Percentiles rank a stretch among this genome's conserved stretches.
These are phyloP conservation scores for Spongilla lacustris DNA, from an alignment of 37 sponge, comb jelly and placozoan genomes.

Conservation along the genomic window DNA sequence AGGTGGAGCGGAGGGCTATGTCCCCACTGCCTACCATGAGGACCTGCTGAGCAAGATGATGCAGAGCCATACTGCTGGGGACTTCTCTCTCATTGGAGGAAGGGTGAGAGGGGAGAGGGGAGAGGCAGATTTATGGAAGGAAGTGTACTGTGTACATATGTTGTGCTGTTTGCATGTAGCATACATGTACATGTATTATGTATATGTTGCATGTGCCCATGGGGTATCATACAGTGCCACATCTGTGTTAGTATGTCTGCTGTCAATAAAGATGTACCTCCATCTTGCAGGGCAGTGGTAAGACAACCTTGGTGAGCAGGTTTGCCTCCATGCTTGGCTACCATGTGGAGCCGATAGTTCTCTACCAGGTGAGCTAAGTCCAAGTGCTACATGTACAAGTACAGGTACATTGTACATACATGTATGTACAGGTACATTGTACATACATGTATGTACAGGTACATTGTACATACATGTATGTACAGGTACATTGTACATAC, in stretches of 20 bases:
- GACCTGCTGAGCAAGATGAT: constrained; percentile 61
- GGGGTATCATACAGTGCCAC: no score
- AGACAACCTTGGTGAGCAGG: constrained; percentile 57
- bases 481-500: no score
- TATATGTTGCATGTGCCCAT: no score
- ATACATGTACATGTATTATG: not conserved
- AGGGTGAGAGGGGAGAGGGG: constrained; percentile 41
- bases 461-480: no score
- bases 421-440: no score
- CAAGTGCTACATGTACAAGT: not conserved
- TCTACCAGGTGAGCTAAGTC: constrained; percentile 63
- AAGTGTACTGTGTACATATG: not conserved
- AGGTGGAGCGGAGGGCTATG: constrained; percentile 9
- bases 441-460: no score
- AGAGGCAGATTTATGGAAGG: not conserved
- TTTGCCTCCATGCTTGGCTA: constrained; percentile 83
- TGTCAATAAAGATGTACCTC: not conserved
- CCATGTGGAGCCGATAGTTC: constrained; percentile 58
- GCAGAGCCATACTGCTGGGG: constrained; percentile 64
- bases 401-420: not conserved
- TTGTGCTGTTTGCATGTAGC: not conserved
- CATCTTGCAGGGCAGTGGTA: constrained; percentile 75
- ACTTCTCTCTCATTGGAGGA: constrained; percentile 80
- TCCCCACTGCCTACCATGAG: constrained; percentile 30
- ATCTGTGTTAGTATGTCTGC: no score